phyloP scores from a whole-genome alignment of 2,113 vertebrate genomes.

The Illadopsis cleaveri region DNA sequence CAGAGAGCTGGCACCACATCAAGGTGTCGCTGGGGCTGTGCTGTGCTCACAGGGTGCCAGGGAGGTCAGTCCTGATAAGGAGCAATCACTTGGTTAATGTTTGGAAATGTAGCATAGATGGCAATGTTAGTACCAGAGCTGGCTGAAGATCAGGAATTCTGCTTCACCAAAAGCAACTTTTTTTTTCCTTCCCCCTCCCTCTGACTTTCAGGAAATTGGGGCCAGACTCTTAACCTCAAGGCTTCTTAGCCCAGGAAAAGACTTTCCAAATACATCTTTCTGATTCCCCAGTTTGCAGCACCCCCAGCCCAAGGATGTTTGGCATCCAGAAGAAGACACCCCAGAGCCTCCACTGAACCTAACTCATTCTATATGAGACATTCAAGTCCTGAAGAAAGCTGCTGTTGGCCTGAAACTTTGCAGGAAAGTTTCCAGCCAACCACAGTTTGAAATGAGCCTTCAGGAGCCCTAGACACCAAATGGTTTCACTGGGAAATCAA shows the following conservation, averaged over 20 bases:
- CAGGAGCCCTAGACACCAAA: neutral
- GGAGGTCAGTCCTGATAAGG: neutral
- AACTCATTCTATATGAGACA: accelerated
- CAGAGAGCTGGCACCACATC: neutral
- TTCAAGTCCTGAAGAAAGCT: neutral
- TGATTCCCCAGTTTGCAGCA: neutral
- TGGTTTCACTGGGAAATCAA: neutral
- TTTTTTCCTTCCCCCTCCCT: neutral
- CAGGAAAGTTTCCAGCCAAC: neutral
- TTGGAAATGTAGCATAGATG: neutral
- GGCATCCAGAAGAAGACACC: neutral
- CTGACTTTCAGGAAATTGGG: neutral
- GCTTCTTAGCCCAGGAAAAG: neutral
- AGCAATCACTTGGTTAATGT: neutral
- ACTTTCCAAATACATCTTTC: neutral
- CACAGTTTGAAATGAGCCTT: neutral
- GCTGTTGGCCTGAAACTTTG: neutral
- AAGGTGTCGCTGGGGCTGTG: neutral
- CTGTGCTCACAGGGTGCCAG: neutral
- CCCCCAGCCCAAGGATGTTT: neutral
- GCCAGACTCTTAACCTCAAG: neutral
- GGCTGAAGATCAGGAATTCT: neutral
- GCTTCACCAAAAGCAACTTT: neutral
- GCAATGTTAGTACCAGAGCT: neutral
- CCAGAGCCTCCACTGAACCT: neutral